phyloP scores from a whole-genome alignment of 2,113 vertebrate species.

The Sturnira hondurensis region DNA sequence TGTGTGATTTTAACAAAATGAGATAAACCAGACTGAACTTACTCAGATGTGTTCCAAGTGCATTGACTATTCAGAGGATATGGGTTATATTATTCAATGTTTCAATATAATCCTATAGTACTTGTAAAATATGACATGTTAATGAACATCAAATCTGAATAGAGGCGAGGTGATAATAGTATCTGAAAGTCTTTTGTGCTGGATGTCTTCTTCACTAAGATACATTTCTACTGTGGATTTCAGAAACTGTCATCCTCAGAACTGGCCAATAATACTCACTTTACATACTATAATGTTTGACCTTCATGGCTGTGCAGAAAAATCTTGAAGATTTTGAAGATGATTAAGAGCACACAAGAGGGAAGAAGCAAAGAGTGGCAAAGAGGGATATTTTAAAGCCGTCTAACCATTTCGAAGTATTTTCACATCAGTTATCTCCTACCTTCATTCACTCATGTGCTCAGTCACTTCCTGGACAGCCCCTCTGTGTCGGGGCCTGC shows the following conservation, averaged over 20 bases:
- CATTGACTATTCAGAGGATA: slow-evolving; percentile 14
- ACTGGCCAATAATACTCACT: background rate
- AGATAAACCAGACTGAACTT: slow-evolving; percentile 1
- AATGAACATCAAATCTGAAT: slow-evolving; percentile 51
- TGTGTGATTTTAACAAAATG: background rate
- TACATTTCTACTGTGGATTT: background rate
- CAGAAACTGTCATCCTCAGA: background rate
- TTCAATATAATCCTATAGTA: slow-evolving; percentile 36
- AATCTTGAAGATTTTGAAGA: background rate
- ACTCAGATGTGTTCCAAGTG: slow-evolving; percentile 50
- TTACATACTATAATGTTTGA: background rate
- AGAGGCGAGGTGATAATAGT: background rate
- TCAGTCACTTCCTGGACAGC: background rate
- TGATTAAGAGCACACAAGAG: background rate
- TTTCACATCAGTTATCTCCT: background rate
- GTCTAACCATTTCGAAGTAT: background rate
- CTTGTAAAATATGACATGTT: slow-evolving; percentile 42
- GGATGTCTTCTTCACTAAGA: slow-evolving; percentile 41
- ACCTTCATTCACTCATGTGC: background rate
- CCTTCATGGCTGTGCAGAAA: background rate
- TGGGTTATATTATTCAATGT: slow-evolving; percentile 50
- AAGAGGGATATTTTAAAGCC: background rate
- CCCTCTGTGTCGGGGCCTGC: background rate
- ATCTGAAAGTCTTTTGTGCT: slow-evolving; percentile 10
- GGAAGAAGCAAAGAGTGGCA: background rate